These are phyloP conservation scores for Mormyrops attenuatus DNA, from an alignment of 2,797 vertebrate genomes.

Conservation along the genomic window DNA sequence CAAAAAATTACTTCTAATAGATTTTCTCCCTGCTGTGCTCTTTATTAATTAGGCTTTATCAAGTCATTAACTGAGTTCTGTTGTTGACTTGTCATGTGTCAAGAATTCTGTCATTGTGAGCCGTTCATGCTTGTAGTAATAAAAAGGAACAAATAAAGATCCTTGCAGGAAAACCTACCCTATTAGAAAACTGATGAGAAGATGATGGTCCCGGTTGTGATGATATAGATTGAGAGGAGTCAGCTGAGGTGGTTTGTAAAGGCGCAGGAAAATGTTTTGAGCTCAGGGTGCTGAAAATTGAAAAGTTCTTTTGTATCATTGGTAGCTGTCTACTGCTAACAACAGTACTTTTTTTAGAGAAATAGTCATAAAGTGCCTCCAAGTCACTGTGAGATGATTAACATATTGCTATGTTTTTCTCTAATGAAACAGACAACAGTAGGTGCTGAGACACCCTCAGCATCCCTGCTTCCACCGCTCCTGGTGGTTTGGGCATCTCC, in stretches of 20 bases:
- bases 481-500: not conserved
- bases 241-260: not conserved
- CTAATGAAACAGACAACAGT: not conserved
- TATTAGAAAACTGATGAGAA: not conserved
- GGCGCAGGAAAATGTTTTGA: not conserved
- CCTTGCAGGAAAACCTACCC: not conserved
- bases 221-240: not conserved
- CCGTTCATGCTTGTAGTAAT: not conserved
- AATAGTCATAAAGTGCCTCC: not conserved
- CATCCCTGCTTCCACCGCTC: not conserved
- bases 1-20: not conserved
- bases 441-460: not conserved
- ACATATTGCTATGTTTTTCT: not conserved
- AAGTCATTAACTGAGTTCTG: not conserved
- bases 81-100: not conserved
- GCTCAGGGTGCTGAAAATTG: not conserved
- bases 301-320: not conserved
- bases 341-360: not conserved
- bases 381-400: not conserved
- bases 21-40: not conserved
- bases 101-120: not conserved
- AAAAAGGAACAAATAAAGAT: not conserved
- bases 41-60: conserved; percentile 1
- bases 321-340: not conserved
- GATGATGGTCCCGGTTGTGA: not conserved